Conservation (phyloP, 1,140 invertebrate genomes). For the Aphelenchoides besseyi region DNA sequence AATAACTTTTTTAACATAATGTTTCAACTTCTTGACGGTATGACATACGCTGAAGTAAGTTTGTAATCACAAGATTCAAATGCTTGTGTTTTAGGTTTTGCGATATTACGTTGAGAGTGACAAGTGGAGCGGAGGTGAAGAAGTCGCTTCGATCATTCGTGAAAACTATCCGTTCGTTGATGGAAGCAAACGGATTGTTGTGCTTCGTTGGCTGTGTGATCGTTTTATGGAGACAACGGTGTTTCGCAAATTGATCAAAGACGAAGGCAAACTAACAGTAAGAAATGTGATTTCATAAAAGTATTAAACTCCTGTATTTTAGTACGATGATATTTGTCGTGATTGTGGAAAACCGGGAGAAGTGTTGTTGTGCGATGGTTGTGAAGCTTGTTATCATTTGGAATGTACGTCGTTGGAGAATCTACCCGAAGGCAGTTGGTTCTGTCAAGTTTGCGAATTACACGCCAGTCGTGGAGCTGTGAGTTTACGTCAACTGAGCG, state of each 20-base stretch:
- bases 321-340: constrained; percentile 81
- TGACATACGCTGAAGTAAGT: constrained; percentile 48
- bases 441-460: constrained; percentile 38
- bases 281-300: too few relatives aligned
- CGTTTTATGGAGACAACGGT: constrained; percentile 38
- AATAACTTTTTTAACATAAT: constrained; percentile 43
- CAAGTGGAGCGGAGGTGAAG: constrained; percentile 25
- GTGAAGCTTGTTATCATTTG: constrained; percentile 49
- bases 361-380: constrained; percentile 43
- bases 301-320: constrained; percentile 27
- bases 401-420: constrained; percentile 26
- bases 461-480: constrained; percentile 18
- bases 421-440: constrained; percentile 32
- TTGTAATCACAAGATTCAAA: constrained; percentile 21
- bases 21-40: constrained; percentile 44
- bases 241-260: constrained; percentile 30
- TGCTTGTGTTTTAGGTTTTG: constrained; percentile 33
- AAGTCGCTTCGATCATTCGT: constrained; percentile 26
- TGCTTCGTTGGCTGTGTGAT: constrained; percentile 46
- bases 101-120: constrained; percentile 50
- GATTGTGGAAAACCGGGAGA: constrained; percentile 72
- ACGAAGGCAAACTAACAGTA: constrained; percentile 33
- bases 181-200: constrained; percentile 35
- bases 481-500: constrained; percentile 19
- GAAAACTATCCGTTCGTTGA: constrained; percentile 49